Percentiles rank a stretch among this genome's conserved stretches.
These are phyloP conservation scores for Hemicrepidius hirtus DNA, from an alignment of 2,888 invertebrate genomes.

Conservation along the genomic window DNA sequence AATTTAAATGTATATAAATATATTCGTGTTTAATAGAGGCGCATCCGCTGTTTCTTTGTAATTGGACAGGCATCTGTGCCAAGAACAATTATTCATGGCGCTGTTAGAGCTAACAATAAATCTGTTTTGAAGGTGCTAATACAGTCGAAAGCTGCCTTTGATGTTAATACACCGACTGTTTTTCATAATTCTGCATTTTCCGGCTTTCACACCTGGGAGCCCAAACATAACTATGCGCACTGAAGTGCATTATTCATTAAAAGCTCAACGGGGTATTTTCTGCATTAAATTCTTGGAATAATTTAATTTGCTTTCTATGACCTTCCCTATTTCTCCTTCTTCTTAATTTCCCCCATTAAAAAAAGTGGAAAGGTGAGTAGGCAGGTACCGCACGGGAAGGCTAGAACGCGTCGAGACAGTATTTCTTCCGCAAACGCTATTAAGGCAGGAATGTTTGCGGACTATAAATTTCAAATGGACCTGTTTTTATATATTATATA, in stretches of 20 bases:
- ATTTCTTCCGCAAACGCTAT: conserved; percentile 56
- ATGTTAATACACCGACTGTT: conserved; percentile 36
- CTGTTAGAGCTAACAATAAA: conserved; percentile 43
- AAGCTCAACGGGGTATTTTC: background rate
- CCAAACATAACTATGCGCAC: conserved; percentile 2
- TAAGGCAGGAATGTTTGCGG: conserved; percentile 65
- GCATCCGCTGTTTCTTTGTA: conserved; percentile 34
- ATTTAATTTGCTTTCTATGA: background rate
- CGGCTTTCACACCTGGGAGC: conserved; percentile 5
- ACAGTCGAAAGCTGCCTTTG: conserved; percentile 37
- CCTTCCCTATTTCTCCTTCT: background rate
- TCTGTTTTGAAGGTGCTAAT: conserved; percentile 45
- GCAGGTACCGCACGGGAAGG: background rate
- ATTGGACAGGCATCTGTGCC: conserved; percentile 46
- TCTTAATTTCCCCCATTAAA: conserved; percentile 14
- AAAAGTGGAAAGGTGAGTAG: background rate
- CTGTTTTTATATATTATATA: conserved; percentile 63
- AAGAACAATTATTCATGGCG: conserved; percentile 45
- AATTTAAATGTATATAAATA: conserved; percentile 33
- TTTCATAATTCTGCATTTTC: conserved; percentile 20
- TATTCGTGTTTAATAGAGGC: conserved; percentile 34
- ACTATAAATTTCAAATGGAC: conserved; percentile 64
- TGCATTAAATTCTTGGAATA: background rate
- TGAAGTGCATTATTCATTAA: conserved; percentile 1
- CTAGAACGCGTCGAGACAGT: conserved; percentile 18